phyloP scores from a whole-genome alignment of 2,113 vertebrate genomes.

The Chlamydotis undulata region DNA sequence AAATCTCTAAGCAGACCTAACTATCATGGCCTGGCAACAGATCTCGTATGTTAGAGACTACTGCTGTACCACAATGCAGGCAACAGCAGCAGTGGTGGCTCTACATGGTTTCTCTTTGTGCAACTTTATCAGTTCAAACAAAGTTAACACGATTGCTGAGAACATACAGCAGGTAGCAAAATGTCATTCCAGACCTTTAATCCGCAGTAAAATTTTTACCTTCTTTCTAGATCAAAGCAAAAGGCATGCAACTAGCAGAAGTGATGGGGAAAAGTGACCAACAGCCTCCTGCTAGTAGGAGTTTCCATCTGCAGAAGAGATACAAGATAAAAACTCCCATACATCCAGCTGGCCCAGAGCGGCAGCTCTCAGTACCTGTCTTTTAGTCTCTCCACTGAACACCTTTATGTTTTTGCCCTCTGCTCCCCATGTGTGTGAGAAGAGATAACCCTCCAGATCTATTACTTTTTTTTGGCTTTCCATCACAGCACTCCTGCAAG shows the following conservation, averaged over 20 bases:
- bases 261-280: background rate
- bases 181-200: background rate
- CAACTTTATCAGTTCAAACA: background rate
- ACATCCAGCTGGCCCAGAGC: background rate
- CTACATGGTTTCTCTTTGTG: background rate
- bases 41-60: background rate
- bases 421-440: background rate
- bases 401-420: background rate
- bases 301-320: background rate
- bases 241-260: background rate
- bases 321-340: background rate
- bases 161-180: background rate
- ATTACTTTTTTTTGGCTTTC: background rate
- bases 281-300: background rate
- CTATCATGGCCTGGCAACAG: background rate
- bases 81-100: background rate
- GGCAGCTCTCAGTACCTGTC: background rate
- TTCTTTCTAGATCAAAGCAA: background rate
- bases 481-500: background rate
- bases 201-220: background rate
- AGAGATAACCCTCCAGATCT: background rate
- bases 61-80: background rate
- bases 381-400: background rate
- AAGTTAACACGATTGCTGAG: background rate
- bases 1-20: constrained; percentile 11